Evolutionary conservation across 64 coral and sea anemone species (phyloP), one percentile per base, ranked within the genome.

Genomic region (Montipora capricornis): DNA sequence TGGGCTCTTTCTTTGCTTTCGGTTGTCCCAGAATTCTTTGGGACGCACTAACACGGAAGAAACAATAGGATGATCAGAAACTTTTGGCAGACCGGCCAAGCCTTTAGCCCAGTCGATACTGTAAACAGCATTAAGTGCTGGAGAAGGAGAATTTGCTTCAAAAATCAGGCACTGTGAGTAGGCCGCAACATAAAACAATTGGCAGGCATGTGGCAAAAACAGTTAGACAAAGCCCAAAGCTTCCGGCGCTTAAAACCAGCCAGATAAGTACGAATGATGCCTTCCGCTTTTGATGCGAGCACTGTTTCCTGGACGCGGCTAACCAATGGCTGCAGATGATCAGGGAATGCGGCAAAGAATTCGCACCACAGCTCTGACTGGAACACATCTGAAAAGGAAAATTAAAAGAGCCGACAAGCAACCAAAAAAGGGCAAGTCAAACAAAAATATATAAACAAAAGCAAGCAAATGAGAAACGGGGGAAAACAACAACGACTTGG

Each of bases 1-100:
- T 78, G 78, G 87, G 79, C 89, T 26, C 51, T 37, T 76, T 94
- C 90, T 51, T 87, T 89, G 5, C 93, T 8, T 76, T 80, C 70
- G 49, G 90, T 84, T 16, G 1, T 47, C 44, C 87, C 93, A 8
- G 84, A 46, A 49, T 94, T 90, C 0, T 37, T 37, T 37, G 93
- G 76, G 68, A 48, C 29, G 61, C 44, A 90, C 62, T 20, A 62
- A 48, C 29, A 37, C 29, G 29, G 29, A 37, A 37, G 29, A 37
- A 37, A 37, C 29, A 37, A 37, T 37, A 37, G 29, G 29, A 37
- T 37, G 29, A 37, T 37, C 29, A 37, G 29, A 37, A 37, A 37
- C 29, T 37, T 37, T 37, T 37, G 29, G 29, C 29, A 37, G 29
- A 37, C 29, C 29, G 29, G 29, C 29, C 29, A 37, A 37, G 29